Conservation (phyloP, 2,113 vertebrate genomes). For the Syrrhaptes paradoxus region DNA sequence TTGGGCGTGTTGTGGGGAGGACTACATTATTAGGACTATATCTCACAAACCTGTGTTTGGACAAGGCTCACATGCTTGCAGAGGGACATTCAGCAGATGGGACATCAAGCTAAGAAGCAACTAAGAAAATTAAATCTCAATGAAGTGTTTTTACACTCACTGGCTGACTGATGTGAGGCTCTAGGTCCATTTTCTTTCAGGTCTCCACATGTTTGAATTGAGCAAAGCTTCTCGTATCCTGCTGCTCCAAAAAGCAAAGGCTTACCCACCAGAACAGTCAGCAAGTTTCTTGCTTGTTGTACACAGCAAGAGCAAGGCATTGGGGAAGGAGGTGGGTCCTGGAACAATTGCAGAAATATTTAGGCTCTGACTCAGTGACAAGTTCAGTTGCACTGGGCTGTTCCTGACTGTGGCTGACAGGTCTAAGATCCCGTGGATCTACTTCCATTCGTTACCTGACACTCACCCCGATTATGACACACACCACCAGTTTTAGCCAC, state of each 20-base stretch:
- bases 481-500: background rate
- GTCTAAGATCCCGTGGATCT: background rate
- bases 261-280: rapidly evolving
- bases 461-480: rapidly evolving
- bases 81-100: background rate
- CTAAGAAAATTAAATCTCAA: background rate
- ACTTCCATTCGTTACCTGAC: background rate
- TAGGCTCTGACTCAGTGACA: background rate
- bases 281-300: background rate
- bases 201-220: background rate
- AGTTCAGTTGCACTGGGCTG: background rate
- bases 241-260: background rate
- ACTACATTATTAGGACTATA: background rate
- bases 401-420: background rate
- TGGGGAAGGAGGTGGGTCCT: background rate
- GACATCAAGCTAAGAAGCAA: background rate
- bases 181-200: background rate
- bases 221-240: background rate
- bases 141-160: background rate
- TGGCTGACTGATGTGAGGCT: background rate
- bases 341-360: background rate
- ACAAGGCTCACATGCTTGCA: background rate
- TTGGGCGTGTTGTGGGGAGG: background rate
- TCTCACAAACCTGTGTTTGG: background rate
- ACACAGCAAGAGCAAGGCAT: background rate